Evolutionary conservation across 2,888 invertebrate genomes (phyloP).

Genomic region (Acanthococcus lagerstroemiae): DNA sequence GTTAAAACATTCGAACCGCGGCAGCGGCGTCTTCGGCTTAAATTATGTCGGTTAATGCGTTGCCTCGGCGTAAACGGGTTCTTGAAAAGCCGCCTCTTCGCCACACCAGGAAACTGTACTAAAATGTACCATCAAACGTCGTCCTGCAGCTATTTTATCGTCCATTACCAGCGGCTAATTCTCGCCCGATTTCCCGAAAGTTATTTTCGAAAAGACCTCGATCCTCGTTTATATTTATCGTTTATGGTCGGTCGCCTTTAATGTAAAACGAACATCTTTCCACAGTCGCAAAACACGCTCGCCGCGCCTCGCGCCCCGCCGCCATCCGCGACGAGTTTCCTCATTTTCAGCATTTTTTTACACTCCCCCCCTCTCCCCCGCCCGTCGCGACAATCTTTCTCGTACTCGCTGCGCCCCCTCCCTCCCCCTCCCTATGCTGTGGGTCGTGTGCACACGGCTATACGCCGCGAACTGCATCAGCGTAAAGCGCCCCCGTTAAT

Average conservation of each 20-base stretch:
- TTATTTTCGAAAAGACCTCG: constrained; percentile 27
- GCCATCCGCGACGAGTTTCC: too few relatives aligned
- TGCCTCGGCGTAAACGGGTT: constrained; percentile 24
- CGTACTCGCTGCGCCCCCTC: too few relatives aligned
- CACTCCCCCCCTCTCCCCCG: too few relatives aligned
- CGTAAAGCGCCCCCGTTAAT: too few relatives aligned
- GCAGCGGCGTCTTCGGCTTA: constrained; percentile 18
- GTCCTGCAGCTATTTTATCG: constrained; percentile 29
- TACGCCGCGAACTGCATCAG: too few relatives aligned
- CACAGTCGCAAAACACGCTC: neutral
- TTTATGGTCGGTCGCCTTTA: constrained; percentile 28
- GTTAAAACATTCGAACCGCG: neutral
- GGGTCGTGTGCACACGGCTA: too few relatives aligned
- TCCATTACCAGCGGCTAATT: constrained; percentile 30
- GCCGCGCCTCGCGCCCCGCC: too few relatives aligned
- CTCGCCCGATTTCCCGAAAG: constrained; percentile 29
- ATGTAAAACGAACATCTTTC: constrained; percentile 20
- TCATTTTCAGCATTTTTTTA: too few relatives aligned
- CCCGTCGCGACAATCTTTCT: too few relatives aligned
- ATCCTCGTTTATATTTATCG: constrained; percentile 27
- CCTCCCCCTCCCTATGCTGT: too few relatives aligned
- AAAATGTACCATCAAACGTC: constrained; percentile 30
- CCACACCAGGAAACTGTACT: constrained; percentile 20
- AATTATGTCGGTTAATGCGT: constrained; percentile 30
- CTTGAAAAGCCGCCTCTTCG: constrained; percentile 20